Percentiles rank a stretch among this genome's conserved stretches.
phyloP scores from a whole-genome alignment of 2,888 invertebrate species.

The Epicampocera succincta region DNA sequence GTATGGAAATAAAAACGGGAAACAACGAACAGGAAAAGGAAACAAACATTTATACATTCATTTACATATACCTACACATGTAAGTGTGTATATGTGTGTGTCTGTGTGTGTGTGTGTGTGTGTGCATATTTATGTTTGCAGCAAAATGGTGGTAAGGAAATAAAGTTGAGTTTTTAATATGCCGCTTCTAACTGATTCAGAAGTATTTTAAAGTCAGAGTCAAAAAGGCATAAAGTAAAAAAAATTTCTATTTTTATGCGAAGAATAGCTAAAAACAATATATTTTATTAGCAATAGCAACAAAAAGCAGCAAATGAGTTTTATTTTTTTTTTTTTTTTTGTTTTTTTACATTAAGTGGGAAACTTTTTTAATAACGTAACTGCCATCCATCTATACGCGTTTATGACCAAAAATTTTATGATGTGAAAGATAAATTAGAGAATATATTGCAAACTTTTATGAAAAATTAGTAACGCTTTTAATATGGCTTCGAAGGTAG shows the following conservation, averaged over 20 bases:
- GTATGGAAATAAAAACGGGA: background rate
- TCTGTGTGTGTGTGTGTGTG: too few species aligned
- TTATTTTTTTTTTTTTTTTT: slow-evolving; percentile 16
- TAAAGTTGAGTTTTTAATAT: slow-evolving; percentile 62
- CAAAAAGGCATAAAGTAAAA: slow-evolving; percentile 43
- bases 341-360: background rate
- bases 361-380: slow-evolving; percentile 48
- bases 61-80: too few species aligned
- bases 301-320: background rate
- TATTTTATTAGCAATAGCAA: slow-evolving; percentile 12
- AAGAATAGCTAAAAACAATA: slow-evolving; percentile 15
- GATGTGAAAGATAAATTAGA: slow-evolving; percentile 14
- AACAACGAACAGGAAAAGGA: background rate
- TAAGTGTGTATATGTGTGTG: too few species aligned
- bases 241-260: slow-evolving; percentile 38
- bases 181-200: slow-evolving; percentile 40
- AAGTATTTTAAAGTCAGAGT: slow-evolving; percentile 45
- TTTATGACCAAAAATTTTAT: background rate
- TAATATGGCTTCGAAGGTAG: background rate
- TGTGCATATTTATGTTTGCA: background rate
- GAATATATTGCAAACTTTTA: background rate
- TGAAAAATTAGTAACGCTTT: background rate
- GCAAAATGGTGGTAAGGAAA: slow-evolving; percentile 27
- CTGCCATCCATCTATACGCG: slow-evolving; percentile 1
- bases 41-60: slow-evolving; percentile 8